A percentile compares a stretch with the other conserved stretches of the same genome.
Evolutionary conservation across 2,888 invertebrate species (phyloP).

Genomic region (Hemithea aestivaria): DNA sequence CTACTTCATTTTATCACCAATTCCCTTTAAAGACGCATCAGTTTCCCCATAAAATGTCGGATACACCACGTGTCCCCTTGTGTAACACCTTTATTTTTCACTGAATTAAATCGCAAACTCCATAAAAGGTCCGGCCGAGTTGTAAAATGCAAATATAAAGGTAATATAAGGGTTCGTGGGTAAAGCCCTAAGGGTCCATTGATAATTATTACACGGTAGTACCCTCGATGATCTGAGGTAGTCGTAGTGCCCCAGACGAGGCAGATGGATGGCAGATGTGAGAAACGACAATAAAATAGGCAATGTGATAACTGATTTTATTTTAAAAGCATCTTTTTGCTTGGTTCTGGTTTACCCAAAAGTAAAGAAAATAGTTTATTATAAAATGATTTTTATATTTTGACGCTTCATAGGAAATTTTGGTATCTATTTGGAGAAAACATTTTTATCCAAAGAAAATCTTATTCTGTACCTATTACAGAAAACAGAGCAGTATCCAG

Average conservation of each 20-base stretch:
- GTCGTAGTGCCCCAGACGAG: not conserved
- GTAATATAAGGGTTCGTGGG: slow-evolving; percentile 33
- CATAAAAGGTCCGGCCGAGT: slow-evolving; percentile 42
- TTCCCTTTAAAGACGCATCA: slow-evolving; percentile 13
- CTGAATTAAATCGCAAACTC: slow-evolving; percentile 48
- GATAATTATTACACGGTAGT: slow-evolving; percentile 73
- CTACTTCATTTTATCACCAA: slow-evolving; percentile 14
- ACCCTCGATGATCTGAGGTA: slow-evolving; percentile 21
- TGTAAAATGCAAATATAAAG: slow-evolving; percentile 62
- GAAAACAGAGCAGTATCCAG: no score
- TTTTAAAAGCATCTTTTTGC: no score
- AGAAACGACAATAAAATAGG: no score
- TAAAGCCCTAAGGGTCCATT: slow-evolving; percentile 63
- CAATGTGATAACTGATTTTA: no score
- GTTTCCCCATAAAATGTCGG: slow-evolving; percentile 17
- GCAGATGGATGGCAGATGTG: slow-evolving; percentile 14
- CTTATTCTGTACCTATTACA: no score
- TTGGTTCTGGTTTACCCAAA: no score
- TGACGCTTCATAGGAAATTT: no score
- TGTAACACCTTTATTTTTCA: slow-evolving; percentile 39
- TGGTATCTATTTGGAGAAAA: no score
- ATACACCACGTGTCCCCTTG: slow-evolving; percentile 30
- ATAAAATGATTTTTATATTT: no score
- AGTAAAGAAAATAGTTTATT: no score
- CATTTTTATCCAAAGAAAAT: no score